Evolutionary conservation across 1,140 invertebrate species (phyloP), one percentile per base, ranked within the genome.

Genomic region (Zaprionus taronus): DNA sequence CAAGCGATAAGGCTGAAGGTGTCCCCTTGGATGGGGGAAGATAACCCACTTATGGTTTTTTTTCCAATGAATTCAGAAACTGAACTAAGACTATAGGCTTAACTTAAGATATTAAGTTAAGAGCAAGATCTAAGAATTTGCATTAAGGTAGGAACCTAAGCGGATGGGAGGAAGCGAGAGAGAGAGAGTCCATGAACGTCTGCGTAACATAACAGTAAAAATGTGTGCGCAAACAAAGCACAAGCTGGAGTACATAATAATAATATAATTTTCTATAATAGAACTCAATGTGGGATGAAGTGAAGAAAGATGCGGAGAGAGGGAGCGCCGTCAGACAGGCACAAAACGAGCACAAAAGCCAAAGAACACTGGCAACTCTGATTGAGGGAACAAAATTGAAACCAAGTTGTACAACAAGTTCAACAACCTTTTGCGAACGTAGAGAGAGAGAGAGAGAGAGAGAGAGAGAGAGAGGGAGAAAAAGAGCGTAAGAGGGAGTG

Each of bases 201-300:
- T 87, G 67, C 57, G 68, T 74, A 75, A 70, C 70, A 78, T 87
- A 87, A 89, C 83, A 72, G 83, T 87, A 89, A 87, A 86, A 89
- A 69, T 67, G 57, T 75, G 60, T 75, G 61, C 68, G 67, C 53
- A 80, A 73, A 77, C 79, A 87, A 86, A 85, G 67, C 77, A 66
- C 51, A 73, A 53, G 41, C 41, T 3, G 17, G 66, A 87, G 80
- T 84, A 87, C 83, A 87, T 89, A 89, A 83, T 87, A 87, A 89
- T 87, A 89, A 84, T 84, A 89, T 87, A 89, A 89, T 87, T 87
- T 87, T 89, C 83, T 89, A 84, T 87, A 87, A 89, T 84, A 87
- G 81, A 84, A 85, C 82, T 84, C 74, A 78, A 78, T 78, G 79
- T 68, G 58, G 26, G 24, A 41, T 53, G 66, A 15, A 65, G 73